phyloP scores from a whole-genome alignment of 2,113 vertebrate species.

The Charina bottae region DNA sequence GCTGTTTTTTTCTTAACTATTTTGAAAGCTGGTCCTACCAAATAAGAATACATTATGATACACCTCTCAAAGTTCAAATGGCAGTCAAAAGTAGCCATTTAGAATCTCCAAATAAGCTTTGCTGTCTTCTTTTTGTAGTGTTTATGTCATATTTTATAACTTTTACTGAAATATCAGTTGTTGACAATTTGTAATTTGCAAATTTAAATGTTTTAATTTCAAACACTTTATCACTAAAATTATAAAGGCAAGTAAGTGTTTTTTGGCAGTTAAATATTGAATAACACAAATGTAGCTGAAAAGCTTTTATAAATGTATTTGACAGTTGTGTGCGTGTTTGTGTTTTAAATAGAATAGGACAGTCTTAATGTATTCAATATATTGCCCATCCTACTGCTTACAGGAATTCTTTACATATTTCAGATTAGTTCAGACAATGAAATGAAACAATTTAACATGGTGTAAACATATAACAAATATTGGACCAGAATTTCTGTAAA shows the following conservation, averaged over 20 bases:
- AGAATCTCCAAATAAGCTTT: conserved; percentile 43
- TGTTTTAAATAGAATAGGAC: conserved; percentile 19
- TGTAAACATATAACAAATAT: conserved; percentile 21
- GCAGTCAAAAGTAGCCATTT: conserved; percentile 35
- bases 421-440: conserved; percentile 29
- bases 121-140: conserved; percentile 50
- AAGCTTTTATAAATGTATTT: conserved; percentile 34
- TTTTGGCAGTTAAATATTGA: conserved; percentile 27
- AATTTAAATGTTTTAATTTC: conserved; percentile 55
- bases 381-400: conserved; percentile 13
- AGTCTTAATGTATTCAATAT: conserved; percentile 33
- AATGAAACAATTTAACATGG: conserved; percentile 12
- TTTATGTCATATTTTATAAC: conserved; percentile 48
- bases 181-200: conserved; percentile 56
- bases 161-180: conserved; percentile 46
- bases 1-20: conserved; percentile 17
- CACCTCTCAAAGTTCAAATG: conserved; percentile 58
- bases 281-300: conserved; percentile 28
- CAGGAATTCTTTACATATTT: conserved; percentile 13
- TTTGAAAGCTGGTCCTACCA: conserved; percentile 14
- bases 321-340: not conserved
- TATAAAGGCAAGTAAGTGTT: conserved; percentile 43
- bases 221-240: conserved; percentile 42
- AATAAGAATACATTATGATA: conserved; percentile 35
- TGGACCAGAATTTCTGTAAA: not conserved